A percentile compares a stretch with the other conserved stretches of the same genome.
Conservation (phyloP, 2,888 invertebrate species). For the Shargacucullia verbasci region DNA sequence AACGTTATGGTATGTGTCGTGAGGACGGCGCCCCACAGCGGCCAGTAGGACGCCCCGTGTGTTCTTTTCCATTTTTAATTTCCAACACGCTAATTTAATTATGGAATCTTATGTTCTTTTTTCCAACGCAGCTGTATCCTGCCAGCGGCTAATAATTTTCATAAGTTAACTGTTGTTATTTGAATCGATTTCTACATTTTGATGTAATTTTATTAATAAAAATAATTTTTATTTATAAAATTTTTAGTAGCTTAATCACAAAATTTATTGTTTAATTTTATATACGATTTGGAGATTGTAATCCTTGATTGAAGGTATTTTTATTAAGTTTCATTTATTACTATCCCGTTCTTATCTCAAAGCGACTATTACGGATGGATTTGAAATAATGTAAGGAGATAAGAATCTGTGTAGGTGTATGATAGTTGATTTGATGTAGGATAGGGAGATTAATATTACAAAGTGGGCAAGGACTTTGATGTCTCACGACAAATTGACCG, state of each 20-base stretch:
- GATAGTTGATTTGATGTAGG: constrained; percentile 69
- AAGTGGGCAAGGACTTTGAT: constrained; percentile 75
- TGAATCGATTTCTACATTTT: constrained; percentile 55
- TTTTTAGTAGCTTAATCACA: constrained; percentile 57
- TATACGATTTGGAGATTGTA: constrained; percentile 44
- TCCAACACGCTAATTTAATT: constrained; percentile 88
- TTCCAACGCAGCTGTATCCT: constrained; percentile 82
- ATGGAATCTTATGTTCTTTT: constrained; percentile 74
- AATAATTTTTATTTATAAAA: constrained; percentile 48
- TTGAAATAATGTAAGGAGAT: constrained; percentile 61
- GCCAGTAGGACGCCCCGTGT: constrained; percentile 77
- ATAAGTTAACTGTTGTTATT: constrained; percentile 74
- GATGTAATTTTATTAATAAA: constrained; percentile 56
- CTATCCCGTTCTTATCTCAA: constrained; percentile 46
- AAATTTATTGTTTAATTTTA: constrained; percentile 56
- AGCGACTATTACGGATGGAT: constrained; percentile 57
- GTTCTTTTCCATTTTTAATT: constrained; percentile 77
- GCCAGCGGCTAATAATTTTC: constrained; percentile 74
- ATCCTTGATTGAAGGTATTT: constrained; percentile 55
- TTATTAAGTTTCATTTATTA: constrained; percentile 58
- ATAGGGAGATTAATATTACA: constrained; percentile 75
- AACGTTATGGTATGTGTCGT: constrained; percentile 84
- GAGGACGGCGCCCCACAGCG: constrained; percentile 83
- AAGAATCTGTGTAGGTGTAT: constrained; percentile 73
- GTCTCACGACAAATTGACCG: constrained; percentile 75